Base-by-base conservation (phyloP, 2,113 vertebrate genomes). In the Marmota flaviventris region DNA sequence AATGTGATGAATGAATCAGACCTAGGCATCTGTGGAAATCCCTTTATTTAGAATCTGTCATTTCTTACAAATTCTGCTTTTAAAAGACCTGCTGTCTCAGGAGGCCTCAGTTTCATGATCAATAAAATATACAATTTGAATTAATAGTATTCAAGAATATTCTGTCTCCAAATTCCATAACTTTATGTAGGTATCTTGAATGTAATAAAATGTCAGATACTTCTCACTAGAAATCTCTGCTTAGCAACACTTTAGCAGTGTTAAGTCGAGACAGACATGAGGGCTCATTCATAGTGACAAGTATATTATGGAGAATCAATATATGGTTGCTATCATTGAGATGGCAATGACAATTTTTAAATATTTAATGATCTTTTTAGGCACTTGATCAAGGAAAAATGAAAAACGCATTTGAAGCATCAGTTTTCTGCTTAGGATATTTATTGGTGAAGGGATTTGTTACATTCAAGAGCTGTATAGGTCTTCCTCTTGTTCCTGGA, bases 91-190 rank as follows among this genome's bases (percentile, higher is more conserved):
- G 16, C 48, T 11, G 37, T 24, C 20, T 78, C 29, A 37, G 17
- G n/a, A 22, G 18, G 11, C 12, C 72, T 61, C 51, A 85, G 39
- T 79, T 75, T n/a, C 45, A 63, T 73, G 22, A 77, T 53, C 20
- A 65, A 67, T 89, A 89, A 76, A 94, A 94, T 77, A 37, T 4
- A 91, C 77, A 42, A 88, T 37, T 10, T 87, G 51, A 61, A 81
- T 72, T 37, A 93, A 79, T 14, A 79, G 18, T 51, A 53, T 48
- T 37, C 1, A 83, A 83, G 63, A 4, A 42, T 10, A 75, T 22
- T 42, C 32, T 72, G 45, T 91, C 42, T 95, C 53, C 37, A 48
- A 53, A 63, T 72, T 85, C 7, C 18, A 63, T 53, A 67, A 56
- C 25, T 63, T 82, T 73, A 63, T 29, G 34, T 76, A 25, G n/a